phyloP scores from a whole-genome alignment of 2,113 vertebrate genomes.

The Notechis scutatus region DNA sequence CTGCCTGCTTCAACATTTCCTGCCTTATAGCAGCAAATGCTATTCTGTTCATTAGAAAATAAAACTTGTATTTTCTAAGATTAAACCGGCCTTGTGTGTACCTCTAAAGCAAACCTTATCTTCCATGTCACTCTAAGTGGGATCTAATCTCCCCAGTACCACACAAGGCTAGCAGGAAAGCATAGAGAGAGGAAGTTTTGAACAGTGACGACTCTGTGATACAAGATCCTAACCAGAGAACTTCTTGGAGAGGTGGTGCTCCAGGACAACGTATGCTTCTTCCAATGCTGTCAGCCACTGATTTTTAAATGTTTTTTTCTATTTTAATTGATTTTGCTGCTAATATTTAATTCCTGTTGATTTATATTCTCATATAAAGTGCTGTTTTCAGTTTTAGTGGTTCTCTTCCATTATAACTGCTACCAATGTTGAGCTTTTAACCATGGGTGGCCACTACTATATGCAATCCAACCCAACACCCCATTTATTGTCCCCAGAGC shows the following conservation, averaged over 20 bases:
- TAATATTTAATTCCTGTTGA: not conserved
- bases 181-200: not conserved
- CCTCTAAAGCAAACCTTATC: not conserved
- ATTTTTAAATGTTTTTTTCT: not conserved
- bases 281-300: not conserved
- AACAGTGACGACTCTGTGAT: not conserved
- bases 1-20: not conserved
- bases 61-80: not conserved
- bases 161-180: not conserved
- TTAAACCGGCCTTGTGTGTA: not conserved
- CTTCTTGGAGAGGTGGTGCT: not conserved
- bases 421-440: not conserved
- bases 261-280: not conserved
- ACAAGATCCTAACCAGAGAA: not conserved
- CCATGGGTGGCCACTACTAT: not conserved
- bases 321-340: not conserved
- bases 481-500: not conserved
- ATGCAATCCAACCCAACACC: not conserved
- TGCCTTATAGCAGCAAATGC: not conserved
- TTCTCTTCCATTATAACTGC: not conserved
- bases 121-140: not conserved
- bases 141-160: not conserved
- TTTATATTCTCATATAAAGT: not conserved
- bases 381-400: not conserved
- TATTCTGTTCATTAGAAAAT: not conserved